Conservation (phyloP, 2,113 vertebrate species). For the Notarius lentiginosus region DNA sequence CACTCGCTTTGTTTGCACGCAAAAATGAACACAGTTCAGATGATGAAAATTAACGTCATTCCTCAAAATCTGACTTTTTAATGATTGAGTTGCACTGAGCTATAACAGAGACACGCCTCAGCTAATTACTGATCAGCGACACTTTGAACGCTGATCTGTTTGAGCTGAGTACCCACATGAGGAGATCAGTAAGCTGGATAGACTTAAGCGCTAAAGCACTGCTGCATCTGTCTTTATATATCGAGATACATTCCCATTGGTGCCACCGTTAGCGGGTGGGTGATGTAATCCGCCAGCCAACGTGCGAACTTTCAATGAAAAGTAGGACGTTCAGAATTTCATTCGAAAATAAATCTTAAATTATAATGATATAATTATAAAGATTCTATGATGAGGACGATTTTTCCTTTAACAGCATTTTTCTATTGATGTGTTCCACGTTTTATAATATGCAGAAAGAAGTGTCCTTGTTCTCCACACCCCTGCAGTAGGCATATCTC, state of each 20-base stretch:
- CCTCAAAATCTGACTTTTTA: neutral
- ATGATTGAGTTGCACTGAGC: neutral
- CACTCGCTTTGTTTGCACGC: neutral
- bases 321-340: neutral
- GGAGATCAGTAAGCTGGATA: neutral
- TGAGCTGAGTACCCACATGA: neutral
- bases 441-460: neutral
- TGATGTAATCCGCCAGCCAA: neutral
- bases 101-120: neutral
- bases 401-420: neutral
- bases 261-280: neutral
- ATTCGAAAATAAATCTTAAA: neutral
- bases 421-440: neutral
- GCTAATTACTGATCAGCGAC: neutral
- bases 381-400: neutral
- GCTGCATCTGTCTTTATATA: neutral
- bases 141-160: neutral
- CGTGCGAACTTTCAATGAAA: neutral
- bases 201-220: neutral
- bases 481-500: neutral
- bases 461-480: neutral
- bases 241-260: neutral
- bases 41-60: neutral
- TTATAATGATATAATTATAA: neutral
- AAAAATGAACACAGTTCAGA: neutral